phyloP scores from a whole-genome alignment of 1,140 invertebrate genomes.

The Streblospio benedicti region DNA sequence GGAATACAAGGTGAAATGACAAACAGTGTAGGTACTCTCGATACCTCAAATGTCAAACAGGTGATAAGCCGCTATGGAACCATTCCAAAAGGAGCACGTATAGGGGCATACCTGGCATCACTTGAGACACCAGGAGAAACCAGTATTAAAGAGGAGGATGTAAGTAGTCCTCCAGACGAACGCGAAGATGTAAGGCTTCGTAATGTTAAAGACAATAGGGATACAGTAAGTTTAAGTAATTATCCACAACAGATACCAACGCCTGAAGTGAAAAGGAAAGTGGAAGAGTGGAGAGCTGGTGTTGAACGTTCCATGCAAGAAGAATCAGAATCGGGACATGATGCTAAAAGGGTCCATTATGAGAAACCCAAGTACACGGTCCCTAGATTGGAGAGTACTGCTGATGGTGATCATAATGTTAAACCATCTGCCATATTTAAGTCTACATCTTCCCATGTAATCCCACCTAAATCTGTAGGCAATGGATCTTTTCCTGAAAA shows the following conservation, averaged over 20 bases:
- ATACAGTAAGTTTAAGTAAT: no score
- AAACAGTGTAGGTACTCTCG: slow-evolving; percentile 66
- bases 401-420: slow-evolving; percentile 36
- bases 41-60: slow-evolving; percentile 91
- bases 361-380: slow-evolving; percentile 1
- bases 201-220: no score
- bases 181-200: slow-evolving; percentile 34
- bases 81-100: slow-evolving; percentile 82
- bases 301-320: slow-evolving; percentile 13
- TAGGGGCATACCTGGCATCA: slow-evolving; percentile 90
- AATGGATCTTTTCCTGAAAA: slow-evolving; percentile 22
- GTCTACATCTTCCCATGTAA: slow-evolving; percentile 38
- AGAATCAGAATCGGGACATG: not conserved
- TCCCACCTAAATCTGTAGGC: no score
- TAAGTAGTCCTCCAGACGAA: slow-evolving; percentile 33
- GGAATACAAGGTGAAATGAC: slow-evolving; percentile 17
- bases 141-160: slow-evolving; percentile 22
- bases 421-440: slow-evolving; percentile 38
- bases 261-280: slow-evolving; percentile 15
- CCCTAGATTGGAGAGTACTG: slow-evolving; percentile 20
- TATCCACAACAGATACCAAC: slow-evolving; percentile 14
- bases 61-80: slow-evolving; percentile 96
- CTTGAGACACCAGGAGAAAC: slow-evolving; percentile 47
- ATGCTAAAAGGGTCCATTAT: slow-evolving; percentile 16
- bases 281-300: slow-evolving; percentile 17